These are phyloP conservation scores for Parauchenoglanis punctatus DNA, from an alignment of 2,797 vertebrate species.

Conservation along the genomic window DNA sequence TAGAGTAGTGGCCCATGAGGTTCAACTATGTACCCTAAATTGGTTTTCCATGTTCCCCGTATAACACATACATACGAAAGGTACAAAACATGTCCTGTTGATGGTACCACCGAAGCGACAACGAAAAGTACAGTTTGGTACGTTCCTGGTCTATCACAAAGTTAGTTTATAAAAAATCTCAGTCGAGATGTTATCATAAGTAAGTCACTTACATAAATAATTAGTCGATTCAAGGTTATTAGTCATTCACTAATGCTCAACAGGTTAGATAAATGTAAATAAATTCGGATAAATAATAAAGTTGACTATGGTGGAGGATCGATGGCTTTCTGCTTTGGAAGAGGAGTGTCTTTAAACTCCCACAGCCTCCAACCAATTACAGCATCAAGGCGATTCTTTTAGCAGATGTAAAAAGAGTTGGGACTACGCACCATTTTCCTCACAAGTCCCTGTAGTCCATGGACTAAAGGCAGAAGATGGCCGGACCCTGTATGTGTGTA, in stretches of 20 bases:
- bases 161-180: not conserved
- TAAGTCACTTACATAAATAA: slow-evolving; percentile 2
- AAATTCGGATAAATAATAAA: not conserved
- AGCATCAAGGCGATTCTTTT: not conserved
- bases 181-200: not conserved
- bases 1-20: no score
- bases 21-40: not conserved
- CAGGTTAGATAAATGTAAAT: not conserved
- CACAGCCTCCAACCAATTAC: slow-evolving; percentile 14
- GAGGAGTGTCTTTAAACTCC: not conserved
- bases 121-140: not conserved
- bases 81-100: not conserved
- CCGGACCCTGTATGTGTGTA: slow-evolving; percentile 21
- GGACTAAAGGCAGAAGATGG: slow-evolving; percentile 24
- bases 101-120: not conserved
- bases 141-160: not conserved
- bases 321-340: slow-evolving; percentile 9
- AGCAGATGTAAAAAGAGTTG: slow-evolving; percentile 16
- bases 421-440: slow-evolving; percentile 28
- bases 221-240: not conserved
- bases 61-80: not conserved
- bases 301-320: not conserved
- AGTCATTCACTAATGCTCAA: not conserved
- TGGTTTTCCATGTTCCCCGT: not conserved
- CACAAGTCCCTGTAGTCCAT: slow-evolving; percentile 33